Evolutionary conservation across 2,113 vertebrate genomes (phyloP).

Genomic region (Hippocampus guttulatus): DNA sequence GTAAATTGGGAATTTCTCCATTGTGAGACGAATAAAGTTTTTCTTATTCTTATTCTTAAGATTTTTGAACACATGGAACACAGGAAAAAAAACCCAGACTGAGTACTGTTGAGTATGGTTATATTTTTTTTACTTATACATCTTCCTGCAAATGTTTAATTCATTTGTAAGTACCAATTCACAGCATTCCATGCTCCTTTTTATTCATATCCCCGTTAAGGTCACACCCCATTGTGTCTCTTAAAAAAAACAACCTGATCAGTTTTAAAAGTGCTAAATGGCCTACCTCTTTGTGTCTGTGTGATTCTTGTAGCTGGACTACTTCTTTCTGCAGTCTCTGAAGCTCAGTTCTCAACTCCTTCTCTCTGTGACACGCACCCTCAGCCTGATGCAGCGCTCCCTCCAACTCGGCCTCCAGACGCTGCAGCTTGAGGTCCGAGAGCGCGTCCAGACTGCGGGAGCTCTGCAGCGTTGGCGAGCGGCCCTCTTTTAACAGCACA

Average conservation of each 20-base stretch:
- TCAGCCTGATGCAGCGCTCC: slow-evolving; percentile 75
- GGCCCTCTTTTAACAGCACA: slow-evolving; percentile 53
- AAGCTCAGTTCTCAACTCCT: slow-evolving; percentile 79
- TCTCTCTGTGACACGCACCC: slow-evolving; percentile 80
- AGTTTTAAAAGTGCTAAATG: not conserved
- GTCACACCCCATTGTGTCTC: not conserved
- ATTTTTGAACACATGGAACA: too few relatives aligned
- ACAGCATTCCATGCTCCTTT: not conserved
- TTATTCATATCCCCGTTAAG: too few relatives aligned
- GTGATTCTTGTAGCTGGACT: slow-evolving; percentile 75
- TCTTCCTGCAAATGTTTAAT: too few relatives aligned
- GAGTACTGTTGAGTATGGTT: too few relatives aligned
- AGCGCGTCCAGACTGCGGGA: slow-evolving; percentile 69
- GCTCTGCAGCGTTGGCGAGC: slow-evolving; percentile 71
- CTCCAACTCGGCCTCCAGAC: slow-evolving; percentile 80
- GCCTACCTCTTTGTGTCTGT: slow-evolving; percentile 71
- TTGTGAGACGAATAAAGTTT: too few relatives aligned
- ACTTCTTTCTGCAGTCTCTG: slow-evolving; percentile 80
- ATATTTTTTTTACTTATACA: too few relatives aligned
- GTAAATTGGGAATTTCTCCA: too few relatives aligned
- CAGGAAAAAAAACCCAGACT: too few relatives aligned
- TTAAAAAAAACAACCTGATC: not conserved
- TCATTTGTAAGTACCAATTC: not conserved
- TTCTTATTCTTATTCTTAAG: too few relatives aligned
- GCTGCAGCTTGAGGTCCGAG: slow-evolving; percentile 69